phyloP scores from a whole-genome alignment of 2,113 vertebrate genomes.

The Leucosticte australis region DNA sequence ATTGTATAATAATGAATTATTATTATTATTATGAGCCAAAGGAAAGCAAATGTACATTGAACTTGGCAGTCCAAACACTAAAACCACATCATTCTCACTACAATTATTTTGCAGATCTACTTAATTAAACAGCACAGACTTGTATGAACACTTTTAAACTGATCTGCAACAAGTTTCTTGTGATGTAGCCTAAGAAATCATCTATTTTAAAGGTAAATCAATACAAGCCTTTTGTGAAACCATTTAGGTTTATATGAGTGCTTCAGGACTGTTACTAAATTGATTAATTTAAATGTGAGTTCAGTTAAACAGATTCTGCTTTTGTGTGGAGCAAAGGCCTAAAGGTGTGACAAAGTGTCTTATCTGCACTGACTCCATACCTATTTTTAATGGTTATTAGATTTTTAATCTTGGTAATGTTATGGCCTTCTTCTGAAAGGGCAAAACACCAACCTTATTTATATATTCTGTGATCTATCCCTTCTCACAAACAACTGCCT shows the following conservation, averaged over 20 bases:
- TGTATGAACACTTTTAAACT: neutral
- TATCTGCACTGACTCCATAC: neutral
- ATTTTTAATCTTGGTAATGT: neutral
- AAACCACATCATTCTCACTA: neutral
- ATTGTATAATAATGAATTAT: neutral
- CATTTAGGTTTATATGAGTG: neutral
- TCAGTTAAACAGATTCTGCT: neutral
- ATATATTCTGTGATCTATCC: neutral
- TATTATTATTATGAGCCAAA: neutral
- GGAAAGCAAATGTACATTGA: neutral
- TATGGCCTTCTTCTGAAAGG: neutral
- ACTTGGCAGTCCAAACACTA: neutral
- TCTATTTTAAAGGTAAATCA: slow-evolving; percentile 16
- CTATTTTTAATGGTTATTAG: neutral
- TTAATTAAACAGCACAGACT: neutral
- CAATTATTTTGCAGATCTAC: neutral
- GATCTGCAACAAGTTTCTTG: neutral
- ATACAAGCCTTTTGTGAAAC: slow-evolving; percentile 9
- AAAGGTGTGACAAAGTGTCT: neutral
- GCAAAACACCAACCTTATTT: neutral
- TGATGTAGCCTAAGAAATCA: neutral
- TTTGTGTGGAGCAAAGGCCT: neutral
- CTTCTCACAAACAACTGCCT: neutral
- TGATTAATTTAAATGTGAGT: slow-evolving; percentile 8
- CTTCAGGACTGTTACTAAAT: neutral